Conservation (phyloP, 2,797 vertebrate species). For the Sebastes diaconus region DNA sequence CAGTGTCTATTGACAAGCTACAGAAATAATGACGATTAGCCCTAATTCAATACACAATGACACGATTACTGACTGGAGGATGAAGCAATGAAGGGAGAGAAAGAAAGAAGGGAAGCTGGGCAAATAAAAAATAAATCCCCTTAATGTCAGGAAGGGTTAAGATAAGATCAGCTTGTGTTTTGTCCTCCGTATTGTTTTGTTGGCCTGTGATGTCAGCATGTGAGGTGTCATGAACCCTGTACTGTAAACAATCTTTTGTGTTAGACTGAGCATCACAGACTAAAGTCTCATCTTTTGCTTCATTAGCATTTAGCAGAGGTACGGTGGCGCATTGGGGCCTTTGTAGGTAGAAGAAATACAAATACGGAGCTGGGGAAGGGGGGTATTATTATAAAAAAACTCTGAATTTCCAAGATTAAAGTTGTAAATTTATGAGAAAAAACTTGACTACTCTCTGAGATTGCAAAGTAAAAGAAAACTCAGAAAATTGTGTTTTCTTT, state of each 20-base stretch:
- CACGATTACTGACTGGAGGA: not conserved
- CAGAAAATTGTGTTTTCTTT: no score
- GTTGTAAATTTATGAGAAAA: no score
- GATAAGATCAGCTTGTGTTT: conserved; percentile 7
- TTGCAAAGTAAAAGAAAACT: not conserved
- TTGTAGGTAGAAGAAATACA: no score
- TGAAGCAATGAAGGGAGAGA: not conserved
- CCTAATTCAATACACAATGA: conserved; percentile 19
- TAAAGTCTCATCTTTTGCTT: not conserved
- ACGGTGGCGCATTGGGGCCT: no score
- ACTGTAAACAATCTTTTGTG: conserved; percentile 10
- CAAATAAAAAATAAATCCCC: not conserved
- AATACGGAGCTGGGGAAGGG: no score
- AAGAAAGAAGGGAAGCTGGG: not conserved
- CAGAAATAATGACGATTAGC: conserved; percentile 2
- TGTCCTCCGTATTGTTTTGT: not conserved
- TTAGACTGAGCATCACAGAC: not conserved
- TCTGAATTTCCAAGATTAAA: no score
- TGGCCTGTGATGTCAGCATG: not conserved
- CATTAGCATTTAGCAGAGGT: not conserved
- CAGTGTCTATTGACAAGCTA: not conserved
- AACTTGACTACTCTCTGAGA: no score
- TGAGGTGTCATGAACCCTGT: not conserved
- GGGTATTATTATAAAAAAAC: no score
- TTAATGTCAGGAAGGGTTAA: conserved; percentile 13